Conservation (phyloP, 1,140 invertebrate species). For the Trichogramma pretiosum region DNA sequence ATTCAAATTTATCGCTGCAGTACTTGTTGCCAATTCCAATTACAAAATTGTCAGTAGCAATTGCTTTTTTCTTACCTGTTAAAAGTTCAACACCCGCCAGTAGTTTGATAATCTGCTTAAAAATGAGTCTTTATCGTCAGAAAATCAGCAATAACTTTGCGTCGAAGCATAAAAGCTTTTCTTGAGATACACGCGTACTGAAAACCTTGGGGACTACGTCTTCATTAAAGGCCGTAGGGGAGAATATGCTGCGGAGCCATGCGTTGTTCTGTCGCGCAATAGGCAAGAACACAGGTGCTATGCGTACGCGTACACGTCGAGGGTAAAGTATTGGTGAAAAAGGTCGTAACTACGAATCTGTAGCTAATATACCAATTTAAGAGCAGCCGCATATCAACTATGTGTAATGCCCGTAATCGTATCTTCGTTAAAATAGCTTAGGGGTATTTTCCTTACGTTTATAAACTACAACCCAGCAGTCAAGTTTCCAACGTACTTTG, state of each 20-base stretch:
- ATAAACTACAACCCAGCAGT: too few relatives aligned
- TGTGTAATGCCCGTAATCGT: slow-evolving; percentile 29
- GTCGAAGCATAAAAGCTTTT: slow-evolving; percentile 26
- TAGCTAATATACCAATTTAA: slow-evolving; percentile 37
- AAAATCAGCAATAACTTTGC: slow-evolving; percentile 24
- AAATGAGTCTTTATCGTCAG: slow-evolving; percentile 7
- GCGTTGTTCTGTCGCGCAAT: slow-evolving; percentile 2
- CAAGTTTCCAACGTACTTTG: too few relatives aligned
- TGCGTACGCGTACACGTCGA: background rate
- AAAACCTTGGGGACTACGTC: slow-evolving; percentile 30
- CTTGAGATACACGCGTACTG: slow-evolving; percentile 21
- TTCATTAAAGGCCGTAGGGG: slow-evolving; percentile 24
- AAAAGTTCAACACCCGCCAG: too few relatives aligned
- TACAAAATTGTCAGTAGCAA: too few relatives aligned
- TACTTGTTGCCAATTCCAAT: too few relatives aligned
- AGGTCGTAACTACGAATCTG: slow-evolving; percentile 29
- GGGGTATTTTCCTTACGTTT: slow-evolving; percentile 25
- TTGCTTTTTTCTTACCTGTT: too few relatives aligned
- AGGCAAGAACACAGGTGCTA: slow-evolving; percentile 14
- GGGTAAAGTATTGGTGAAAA: too few relatives aligned
- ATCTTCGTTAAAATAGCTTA: slow-evolving; percentile 33
- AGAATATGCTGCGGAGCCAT: background rate
- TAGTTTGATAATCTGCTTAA: too few relatives aligned
- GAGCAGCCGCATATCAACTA: too few relatives aligned
- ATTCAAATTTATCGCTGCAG: too few relatives aligned